These are phyloP conservation scores for Drosophila trapezifrons DNA, from an alignment of 1,140 invertebrate genomes.

Conservation along the genomic window DNA sequence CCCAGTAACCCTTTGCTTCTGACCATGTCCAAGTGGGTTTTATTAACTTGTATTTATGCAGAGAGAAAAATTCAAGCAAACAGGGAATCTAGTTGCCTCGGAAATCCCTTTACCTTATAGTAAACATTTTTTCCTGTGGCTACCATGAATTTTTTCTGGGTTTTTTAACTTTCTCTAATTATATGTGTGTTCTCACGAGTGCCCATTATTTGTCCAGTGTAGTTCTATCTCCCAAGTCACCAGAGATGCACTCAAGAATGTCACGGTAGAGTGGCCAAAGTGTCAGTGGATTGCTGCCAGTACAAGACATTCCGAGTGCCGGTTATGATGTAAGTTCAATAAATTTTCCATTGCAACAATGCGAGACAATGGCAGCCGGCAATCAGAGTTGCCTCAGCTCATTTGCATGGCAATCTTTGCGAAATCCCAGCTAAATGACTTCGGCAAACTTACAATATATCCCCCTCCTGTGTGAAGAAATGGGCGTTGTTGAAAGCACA, in stretches of 20 bases:
- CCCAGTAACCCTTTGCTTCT: conserved; percentile 10
- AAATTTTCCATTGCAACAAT: conserved; percentile 63
- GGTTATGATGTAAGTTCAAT: conserved; percentile 73
- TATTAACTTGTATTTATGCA: conserved; percentile 69
- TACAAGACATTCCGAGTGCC: conserved; percentile 36
- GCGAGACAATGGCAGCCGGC: conserved; percentile 30
- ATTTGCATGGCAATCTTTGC: conserved; percentile 60
- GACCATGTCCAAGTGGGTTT: conserved; percentile 60
- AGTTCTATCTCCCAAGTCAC: conserved; percentile 12
- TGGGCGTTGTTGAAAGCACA: conserved; percentile 69
- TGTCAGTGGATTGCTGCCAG: conserved; percentile 48
- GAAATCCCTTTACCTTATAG: background rate
- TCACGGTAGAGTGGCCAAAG: conserved; percentile 70
- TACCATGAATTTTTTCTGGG: no score
- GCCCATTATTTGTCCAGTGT: background rate
- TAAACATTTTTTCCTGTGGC: background rate
- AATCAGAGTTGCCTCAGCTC: conserved; percentile 50
- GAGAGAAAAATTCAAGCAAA: background rate
- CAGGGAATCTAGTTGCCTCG: background rate
- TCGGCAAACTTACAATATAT: conserved; percentile 30
- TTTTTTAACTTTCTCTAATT: no score
- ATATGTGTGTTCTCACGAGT: no score
- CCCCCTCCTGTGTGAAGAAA: conserved; percentile 40
- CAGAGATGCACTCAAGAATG: conserved; percentile 74
- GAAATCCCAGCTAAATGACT: conserved; percentile 59